Conservation (phyloP, 2,113 vertebrate genomes). For the Oreochromis aureus region DNA sequence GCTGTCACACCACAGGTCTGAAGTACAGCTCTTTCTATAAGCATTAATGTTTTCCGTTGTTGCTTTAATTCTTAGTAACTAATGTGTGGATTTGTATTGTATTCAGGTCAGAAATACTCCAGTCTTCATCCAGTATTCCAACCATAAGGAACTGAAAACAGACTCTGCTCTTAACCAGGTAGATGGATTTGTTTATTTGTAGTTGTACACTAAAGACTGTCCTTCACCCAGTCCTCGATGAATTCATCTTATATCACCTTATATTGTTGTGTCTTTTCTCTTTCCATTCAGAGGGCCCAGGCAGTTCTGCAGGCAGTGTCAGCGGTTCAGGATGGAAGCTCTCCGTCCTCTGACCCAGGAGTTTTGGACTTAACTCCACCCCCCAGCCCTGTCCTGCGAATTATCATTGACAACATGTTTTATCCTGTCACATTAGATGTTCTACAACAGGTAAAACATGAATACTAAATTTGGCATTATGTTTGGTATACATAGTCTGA, state of each 20-base stretch:
- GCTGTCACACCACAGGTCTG: constrained; percentile 94
- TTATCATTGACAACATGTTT: constrained; percentile 99
- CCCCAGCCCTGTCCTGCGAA: constrained; percentile 93
- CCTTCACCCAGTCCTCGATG: background rate
- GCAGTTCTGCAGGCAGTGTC: constrained; percentile 95
- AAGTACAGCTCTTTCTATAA: constrained; percentile 69
- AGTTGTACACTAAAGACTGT: background rate
- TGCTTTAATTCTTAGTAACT: background rate
- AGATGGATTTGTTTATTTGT: background rate
- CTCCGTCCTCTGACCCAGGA: constrained; percentile 85
- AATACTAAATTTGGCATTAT: background rate
- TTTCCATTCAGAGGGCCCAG: constrained; percentile 82
- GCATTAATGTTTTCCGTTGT: background rate
- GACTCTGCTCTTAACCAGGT: constrained; percentile 91
- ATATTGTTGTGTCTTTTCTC: background rate
- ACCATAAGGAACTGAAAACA: constrained; percentile 98
- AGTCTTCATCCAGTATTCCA: constrained; percentile 97
- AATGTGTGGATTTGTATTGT: constrained; percentile 51
- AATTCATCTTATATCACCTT: background rate
- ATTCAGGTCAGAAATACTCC: constrained; percentile 91
- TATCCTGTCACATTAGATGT: constrained; percentile 98
- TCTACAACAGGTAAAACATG: constrained; percentile 87
- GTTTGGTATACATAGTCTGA: background rate
- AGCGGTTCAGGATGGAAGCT: constrained; percentile 91
- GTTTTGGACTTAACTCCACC: constrained; percentile 89